These are phyloP conservation scores for Pempheris klunzingeri DNA, from an alignment of 2,797 vertebrate species.

Conservation along the genomic window DNA sequence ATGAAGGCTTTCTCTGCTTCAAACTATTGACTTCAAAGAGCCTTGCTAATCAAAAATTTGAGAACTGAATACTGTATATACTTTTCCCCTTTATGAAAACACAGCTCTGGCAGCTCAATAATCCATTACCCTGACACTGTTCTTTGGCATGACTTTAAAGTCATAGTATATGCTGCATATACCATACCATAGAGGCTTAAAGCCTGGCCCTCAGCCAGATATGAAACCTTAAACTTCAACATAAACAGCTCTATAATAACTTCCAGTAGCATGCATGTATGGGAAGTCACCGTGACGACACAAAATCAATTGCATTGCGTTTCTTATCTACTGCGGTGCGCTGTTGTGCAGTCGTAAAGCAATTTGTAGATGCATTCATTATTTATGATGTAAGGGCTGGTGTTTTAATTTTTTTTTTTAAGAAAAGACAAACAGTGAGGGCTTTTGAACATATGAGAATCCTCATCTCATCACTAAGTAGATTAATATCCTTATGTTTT, in stretches of 20 bases:
- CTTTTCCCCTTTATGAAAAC: constrained; percentile 46
- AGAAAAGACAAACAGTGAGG: constrained; percentile 12
- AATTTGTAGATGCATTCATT: constrained; percentile 28
- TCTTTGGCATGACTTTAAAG: constrained; percentile 61
- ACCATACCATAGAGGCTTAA: constrained; percentile 17
- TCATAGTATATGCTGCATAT: constrained; percentile 46
- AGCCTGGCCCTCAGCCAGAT: constrained; percentile 40
- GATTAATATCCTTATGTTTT: constrained; percentile 31
- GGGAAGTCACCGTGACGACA: constrained; percentile 19
- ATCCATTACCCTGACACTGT: constrained; percentile 63
- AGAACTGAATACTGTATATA: constrained; percentile 63
- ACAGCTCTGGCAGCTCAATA: constrained; percentile 51
- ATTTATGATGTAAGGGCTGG: constrained; percentile 35
- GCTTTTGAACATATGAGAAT: constrained; percentile 21
- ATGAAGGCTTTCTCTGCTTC: constrained; percentile 52
- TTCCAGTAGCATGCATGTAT: constrained; percentile 36
- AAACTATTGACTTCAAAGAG: constrained; percentile 73
- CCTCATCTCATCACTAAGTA: constrained; percentile 17
- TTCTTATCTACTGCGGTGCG: constrained; percentile 32
- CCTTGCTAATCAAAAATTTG: constrained; percentile 72
- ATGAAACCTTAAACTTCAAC: constrained; percentile 51
- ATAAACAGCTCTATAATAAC: constrained; percentile 42
- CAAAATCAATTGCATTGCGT: constrained; percentile 34
- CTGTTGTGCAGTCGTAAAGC: constrained; percentile 27
- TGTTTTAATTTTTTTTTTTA: constrained; percentile 21